These are phyloP conservation scores for Agrypnus murinus DNA, from an alignment of 2,888 invertebrate species.

Conservation along the genomic window DNA sequence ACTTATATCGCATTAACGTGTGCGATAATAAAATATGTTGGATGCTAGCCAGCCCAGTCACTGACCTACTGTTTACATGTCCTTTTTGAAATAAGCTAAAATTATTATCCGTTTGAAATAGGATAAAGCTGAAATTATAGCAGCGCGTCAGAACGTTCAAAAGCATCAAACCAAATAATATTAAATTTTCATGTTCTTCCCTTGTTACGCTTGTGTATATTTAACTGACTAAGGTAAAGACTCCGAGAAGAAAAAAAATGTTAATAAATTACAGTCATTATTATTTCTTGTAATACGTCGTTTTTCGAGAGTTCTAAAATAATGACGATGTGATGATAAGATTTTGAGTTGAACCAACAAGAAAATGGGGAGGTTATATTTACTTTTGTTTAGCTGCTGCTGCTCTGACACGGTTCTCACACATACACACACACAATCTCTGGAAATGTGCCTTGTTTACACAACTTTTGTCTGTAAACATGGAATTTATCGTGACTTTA, in stretches of 20 bases:
- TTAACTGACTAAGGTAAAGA: too few species aligned
- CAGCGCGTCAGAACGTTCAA: neutral
- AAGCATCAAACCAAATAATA: too few species aligned
- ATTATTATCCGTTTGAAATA: constrained; percentile 7
- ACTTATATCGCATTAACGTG: constrained; percentile 19
- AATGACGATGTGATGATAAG: too few species aligned
- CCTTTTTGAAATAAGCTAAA: constrained; percentile 29
- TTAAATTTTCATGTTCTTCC: too few species aligned
- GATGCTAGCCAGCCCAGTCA: constrained; percentile 38
- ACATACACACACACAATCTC: too few species aligned
- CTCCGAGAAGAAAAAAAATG: too few species aligned
- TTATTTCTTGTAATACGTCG: too few species aligned
- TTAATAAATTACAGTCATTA: too few species aligned
- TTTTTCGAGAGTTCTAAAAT: too few species aligned
- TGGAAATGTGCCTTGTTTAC: constrained; percentile 24
- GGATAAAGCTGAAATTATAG: neutral
- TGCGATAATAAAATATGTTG: constrained; percentile 27
- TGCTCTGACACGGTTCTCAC: constrained; percentile 14
- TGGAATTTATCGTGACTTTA: constrained; percentile 21
- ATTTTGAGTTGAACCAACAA: neutral
- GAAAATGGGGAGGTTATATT: constrained; percentile 1
- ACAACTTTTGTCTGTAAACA: constrained; percentile 28
- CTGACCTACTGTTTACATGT: constrained; percentile 44
- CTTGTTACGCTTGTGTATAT: too few species aligned
- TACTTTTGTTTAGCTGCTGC: constrained; percentile 20